Conservation (phyloP, 2,888 invertebrate genomes). For the Dermolepida albohirtum region DNA sequence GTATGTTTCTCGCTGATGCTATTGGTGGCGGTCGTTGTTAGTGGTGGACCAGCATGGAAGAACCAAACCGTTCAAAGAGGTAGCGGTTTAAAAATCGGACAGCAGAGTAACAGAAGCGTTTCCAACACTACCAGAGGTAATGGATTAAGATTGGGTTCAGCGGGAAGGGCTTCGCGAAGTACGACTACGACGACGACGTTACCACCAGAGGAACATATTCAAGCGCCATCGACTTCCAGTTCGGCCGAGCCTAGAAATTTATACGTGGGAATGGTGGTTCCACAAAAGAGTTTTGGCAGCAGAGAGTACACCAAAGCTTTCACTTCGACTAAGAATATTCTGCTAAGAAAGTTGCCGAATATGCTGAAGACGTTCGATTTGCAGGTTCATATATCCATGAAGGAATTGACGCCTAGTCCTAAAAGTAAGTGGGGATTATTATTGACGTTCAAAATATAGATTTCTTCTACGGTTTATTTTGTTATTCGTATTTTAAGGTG, state of each 20-base stretch:
- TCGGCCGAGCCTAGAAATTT: conserved; percentile 56
- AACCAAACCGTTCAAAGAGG: conserved; percentile 61
- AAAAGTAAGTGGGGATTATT: conserved; percentile 68
- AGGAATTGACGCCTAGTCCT: conserved; percentile 81
- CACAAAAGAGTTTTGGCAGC: conserved; percentile 80
- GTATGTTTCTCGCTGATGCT: conserved; percentile 60
- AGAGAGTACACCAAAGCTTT: conserved; percentile 80
- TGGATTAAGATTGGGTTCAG: conserved; percentile 58
- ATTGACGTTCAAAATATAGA: neutral
- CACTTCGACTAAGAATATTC: conserved; percentile 73
- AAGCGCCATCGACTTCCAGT: conserved; percentile 43
- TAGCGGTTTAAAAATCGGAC: conserved; percentile 60
- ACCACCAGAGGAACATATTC: conserved; percentile 59
- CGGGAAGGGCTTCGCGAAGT: conserved; percentile 41
- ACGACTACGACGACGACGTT: conserved; percentile 54
- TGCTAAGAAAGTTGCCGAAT: conserved; percentile 74
- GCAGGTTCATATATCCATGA: conserved; percentile 76
- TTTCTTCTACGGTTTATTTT: too few species aligned
- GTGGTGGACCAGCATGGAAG: conserved; percentile 64
- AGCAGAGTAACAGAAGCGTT: conserved; percentile 57
- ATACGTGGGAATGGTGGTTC: conserved; percentile 80
- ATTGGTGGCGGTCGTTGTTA: conserved; percentile 61
- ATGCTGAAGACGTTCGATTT: conserved; percentile 79
- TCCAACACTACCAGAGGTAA: conserved; percentile 58
- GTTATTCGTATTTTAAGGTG: too few species aligned